A percentile compares a stretch with the other conserved stretches of the same genome.
Evolutionary conservation across 2,113 vertebrate genomes (phyloP).

Genomic region (Melanotaenia duboulayi): DNA sequence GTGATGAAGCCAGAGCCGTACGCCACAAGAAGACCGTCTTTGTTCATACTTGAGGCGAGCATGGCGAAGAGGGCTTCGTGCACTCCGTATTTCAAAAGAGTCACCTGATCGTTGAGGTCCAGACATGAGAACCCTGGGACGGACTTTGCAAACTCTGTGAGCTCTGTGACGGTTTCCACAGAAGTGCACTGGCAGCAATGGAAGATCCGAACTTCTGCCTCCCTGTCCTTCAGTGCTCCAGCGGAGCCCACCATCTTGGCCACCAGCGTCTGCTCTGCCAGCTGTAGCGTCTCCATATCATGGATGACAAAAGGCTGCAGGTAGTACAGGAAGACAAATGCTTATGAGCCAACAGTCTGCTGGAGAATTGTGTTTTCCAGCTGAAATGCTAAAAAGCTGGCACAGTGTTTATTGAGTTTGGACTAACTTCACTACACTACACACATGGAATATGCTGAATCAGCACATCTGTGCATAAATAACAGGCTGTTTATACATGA

Average conservation of each 20-base stretch:
- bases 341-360: background rate
- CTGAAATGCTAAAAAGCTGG: constrained; percentile 3
- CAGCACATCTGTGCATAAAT: constrained; percentile 24
- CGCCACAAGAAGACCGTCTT: constrained; percentile 96
- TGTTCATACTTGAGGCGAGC: constrained; percentile 98
- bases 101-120: constrained; percentile 97
- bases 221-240: constrained; percentile 87
- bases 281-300: constrained; percentile 96
- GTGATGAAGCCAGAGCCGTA: constrained; percentile 96
- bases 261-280: constrained; percentile 95
- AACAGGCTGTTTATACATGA: constrained; percentile 36
- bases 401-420: constrained; percentile 1
- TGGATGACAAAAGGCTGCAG: constrained; percentile 96
- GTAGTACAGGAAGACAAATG: background rate
- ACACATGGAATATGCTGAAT: constrained; percentile 37
- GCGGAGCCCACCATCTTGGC: constrained; percentile 91
- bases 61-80: constrained; percentile 97
- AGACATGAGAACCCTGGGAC: constrained; percentile 92
- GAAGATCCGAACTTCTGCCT: constrained; percentile 94
- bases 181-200: constrained; percentile 98
- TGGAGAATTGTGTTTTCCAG: constrained; percentile 5
- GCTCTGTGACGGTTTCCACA: constrained; percentile 94
- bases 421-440: constrained; percentile 10
- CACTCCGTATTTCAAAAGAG: constrained; percentile 94
- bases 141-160: constrained; percentile 97